Percentiles rank a stretch among this genome's conserved stretches.
Conservation (phyloP, 1,140 invertebrate genomes). For the Sinonovacula constricta region DNA sequence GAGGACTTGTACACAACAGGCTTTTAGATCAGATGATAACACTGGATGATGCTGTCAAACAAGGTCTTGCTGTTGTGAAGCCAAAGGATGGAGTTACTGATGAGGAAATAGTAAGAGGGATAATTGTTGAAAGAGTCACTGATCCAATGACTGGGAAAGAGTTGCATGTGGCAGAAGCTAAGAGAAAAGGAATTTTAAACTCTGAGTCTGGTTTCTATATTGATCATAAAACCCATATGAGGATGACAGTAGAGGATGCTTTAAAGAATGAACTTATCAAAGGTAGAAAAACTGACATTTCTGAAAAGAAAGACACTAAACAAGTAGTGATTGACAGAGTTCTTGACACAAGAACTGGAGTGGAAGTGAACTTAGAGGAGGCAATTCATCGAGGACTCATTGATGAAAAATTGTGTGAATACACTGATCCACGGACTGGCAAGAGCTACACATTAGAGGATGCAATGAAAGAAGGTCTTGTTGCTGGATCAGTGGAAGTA, state of each 20-base stretch:
- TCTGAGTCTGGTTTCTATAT: slow-evolving; percentile 82
- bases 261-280: slow-evolving; percentile 88
- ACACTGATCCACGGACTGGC: slow-evolving; percentile 76
- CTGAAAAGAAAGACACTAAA: slow-evolving; percentile 86
- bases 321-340: slow-evolving; percentile 67
- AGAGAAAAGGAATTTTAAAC: slow-evolving; percentile 71
- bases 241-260: slow-evolving; percentile 86
- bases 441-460: slow-evolving; percentile 84
- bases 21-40: slow-evolving; percentile 69
- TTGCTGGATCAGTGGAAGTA: slow-evolving; percentile 82
- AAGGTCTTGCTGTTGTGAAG: slow-evolving; percentile 71
- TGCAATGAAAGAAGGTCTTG: slow-evolving; percentile 88
- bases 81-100: slow-evolving; percentile 73
- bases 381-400: slow-evolving; percentile 70
- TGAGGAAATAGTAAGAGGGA: slow-evolving; percentile 62
- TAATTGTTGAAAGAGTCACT: slow-evolving; percentile 66
- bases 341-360: slow-evolving; percentile 86
- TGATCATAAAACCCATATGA: slow-evolving; percentile 82
- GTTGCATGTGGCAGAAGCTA: slow-evolving; percentile 82
- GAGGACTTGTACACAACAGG: slow-evolving; percentile 71
- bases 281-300: slow-evolving; percentile 86
- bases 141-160: slow-evolving; percentile 86
- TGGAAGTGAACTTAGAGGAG: slow-evolving; percentile 84
- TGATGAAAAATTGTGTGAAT: slow-evolving; percentile 80
- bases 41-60: slow-evolving; percentile 84